Evolutionary conservation across 2,888 invertebrate species (phyloP).

Genomic region (Patella caerulea): DNA sequence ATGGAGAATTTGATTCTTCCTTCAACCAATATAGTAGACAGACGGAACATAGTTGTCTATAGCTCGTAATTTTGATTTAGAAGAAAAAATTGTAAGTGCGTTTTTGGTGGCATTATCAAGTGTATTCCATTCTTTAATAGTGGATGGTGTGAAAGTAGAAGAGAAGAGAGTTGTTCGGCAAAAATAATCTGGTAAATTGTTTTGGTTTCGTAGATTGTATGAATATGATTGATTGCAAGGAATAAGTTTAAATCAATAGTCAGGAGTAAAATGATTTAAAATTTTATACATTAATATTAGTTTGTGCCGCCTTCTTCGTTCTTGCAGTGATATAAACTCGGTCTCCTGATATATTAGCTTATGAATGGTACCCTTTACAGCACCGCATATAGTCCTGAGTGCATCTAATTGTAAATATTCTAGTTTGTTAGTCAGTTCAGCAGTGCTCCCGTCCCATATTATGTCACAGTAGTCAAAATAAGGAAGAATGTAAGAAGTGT

Average conservation of each 20-base stretch:
- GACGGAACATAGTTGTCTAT: too few species aligned
- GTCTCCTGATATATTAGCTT: not conserved
- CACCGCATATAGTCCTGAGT: conserved; percentile 6
- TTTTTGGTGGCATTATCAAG: too few species aligned
- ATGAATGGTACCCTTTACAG: not conserved
- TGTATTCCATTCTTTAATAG: not conserved
- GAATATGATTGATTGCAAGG: not conserved
- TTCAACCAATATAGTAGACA: too few species aligned
- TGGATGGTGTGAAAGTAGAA: not conserved
- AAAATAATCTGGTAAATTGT: not conserved
- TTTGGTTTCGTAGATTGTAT: not conserved
- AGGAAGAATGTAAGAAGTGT: conserved; percentile 1
- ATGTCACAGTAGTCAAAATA: not conserved
- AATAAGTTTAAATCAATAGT: not conserved
- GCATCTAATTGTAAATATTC: not conserved
- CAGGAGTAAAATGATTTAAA: not conserved
- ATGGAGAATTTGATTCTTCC: too few species aligned
- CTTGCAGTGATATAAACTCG: not conserved
- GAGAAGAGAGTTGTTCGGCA: not conserved
- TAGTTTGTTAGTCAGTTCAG: not conserved
- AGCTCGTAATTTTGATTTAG: too few species aligned
- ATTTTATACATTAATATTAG: not conserved
- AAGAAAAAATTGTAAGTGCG: too few species aligned
- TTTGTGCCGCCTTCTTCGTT: not conserved
- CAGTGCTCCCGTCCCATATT: not conserved